A percentile compares a stretch with the other conserved stretches of the same genome.
Evolutionary conservation across 2,797 vertebrate genomes (phyloP).

Genomic region (Falco naumanni): DNA sequence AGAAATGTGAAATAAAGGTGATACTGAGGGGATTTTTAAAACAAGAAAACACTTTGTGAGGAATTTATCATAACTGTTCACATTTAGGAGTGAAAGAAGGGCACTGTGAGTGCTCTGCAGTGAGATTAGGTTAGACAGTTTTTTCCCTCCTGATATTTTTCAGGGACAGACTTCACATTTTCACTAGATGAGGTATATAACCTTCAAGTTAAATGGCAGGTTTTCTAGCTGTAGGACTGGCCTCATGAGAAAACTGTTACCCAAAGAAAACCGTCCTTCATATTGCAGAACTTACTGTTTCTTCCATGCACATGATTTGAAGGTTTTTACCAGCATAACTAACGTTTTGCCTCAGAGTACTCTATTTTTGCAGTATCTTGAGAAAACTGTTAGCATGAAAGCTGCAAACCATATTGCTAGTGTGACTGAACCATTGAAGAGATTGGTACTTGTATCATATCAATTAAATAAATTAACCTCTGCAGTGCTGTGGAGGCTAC

Average conservation of each 20-base stretch:
- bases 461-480: neutral
- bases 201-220: neutral
- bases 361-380: neutral
- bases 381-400: neutral
- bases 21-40: neutral
- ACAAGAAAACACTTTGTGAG: neutral
- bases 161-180: neutral
- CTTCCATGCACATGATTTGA: neutral
- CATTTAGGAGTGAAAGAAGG: neutral
- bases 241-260: neutral
- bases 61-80: neutral
- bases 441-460: neutral
- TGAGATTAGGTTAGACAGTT: neutral
- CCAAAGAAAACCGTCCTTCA: neutral
- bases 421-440: neutral
- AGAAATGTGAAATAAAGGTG: neutral
- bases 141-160: neutral
- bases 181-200: neutral
- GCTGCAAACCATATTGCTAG: fast-evolving
- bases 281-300: neutral
- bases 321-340: neutral
- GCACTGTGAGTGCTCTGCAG: neutral
- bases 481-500: neutral
- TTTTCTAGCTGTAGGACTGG: neutral
- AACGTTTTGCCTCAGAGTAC: neutral